A percentile compares a stretch with the other conserved stretches of the same genome.
phyloP scores from a whole-genome alignment of 2,797 vertebrate genomes.

The Apodemus agrarius region DNA sequence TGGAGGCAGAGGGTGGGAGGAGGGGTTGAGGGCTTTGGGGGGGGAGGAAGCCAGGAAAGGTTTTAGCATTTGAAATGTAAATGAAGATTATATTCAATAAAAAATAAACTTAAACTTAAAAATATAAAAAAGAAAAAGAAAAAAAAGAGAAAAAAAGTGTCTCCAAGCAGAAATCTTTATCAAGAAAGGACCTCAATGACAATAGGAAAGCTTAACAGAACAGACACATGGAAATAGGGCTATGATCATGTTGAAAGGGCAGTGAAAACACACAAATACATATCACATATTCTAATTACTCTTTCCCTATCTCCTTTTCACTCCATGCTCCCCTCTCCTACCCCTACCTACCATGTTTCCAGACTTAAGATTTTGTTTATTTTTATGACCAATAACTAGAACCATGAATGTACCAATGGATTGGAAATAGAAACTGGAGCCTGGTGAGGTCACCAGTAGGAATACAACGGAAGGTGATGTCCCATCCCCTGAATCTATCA shows the following conservation, averaged over 20 bases:
- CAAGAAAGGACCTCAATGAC: background rate
- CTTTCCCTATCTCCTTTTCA: too few species aligned
- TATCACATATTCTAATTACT: background rate
- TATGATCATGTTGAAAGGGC: background rate
- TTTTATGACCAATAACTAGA: background rate
- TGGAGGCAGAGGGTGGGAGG: too few species aligned
- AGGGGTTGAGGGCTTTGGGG: too few species aligned
- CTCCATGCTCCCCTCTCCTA: too few species aligned
- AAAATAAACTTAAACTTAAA: too few species aligned
- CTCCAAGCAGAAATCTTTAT: background rate
- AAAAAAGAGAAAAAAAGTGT: too few species aligned
- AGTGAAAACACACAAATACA: background rate
- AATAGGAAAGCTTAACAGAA: background rate
- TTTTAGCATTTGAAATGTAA: too few species aligned
- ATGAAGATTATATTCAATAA: too few species aligned
- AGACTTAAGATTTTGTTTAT: background rate
- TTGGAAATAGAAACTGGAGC: background rate
- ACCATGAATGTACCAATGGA: background rate
- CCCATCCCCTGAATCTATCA: background rate
- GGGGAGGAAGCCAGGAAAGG: too few species aligned
- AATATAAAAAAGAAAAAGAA: too few species aligned
- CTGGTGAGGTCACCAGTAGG: background rate
- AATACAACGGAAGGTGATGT: background rate
- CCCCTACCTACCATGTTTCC: too few species aligned
- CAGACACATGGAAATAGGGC: too few species aligned